Evolutionary conservation across 2,113 vertebrate genomes (phyloP), one percentile per base, ranked within the genome.

Genomic region (Rhynchopsitta pachyrhyncha): DNA sequence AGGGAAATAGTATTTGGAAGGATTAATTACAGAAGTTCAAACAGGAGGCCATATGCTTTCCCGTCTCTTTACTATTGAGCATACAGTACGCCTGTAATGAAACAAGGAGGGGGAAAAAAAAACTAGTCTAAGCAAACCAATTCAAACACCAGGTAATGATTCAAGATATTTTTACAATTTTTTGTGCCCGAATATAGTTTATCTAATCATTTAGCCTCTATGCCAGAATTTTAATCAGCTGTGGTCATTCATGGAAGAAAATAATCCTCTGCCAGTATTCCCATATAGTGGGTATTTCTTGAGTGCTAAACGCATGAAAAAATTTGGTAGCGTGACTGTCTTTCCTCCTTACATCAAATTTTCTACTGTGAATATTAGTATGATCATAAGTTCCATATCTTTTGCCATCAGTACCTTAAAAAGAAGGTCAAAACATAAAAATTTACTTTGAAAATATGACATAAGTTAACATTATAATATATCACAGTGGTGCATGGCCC

Each of bases 1-100:
- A 97, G 98, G 97, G 97, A 98, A 98, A 98, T 96, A 97, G 96
- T 97, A 96, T 96, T 96, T 96, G 95, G 97, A 97, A 97, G 95
- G 97, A 98, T 98, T 98, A 97, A 97, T 98, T 98, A 97, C 96
- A 96, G 97, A 97, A 97, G 97, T 98, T 97, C 98, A 98, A 97
- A 98, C 96, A 94, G 90, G 95, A 96, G 96, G 89, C 97, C 97
- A 97, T 97, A 97, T 97, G 97, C 97, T 97, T 96, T 97, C 85
- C 80, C 71, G 81, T 44, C 25, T 95, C 93, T 96, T 97, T 95
- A 94, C 75, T 90, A 77, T 39, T 86, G 93, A 92, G 60, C 83
- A 79, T 92, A 96, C 68, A 92, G 93, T 92, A 96, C 33, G 94
- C 70, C 75, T 88, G 79, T 35, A 93, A 97, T 97, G 97, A 98